Base-by-base conservation (phyloP, 2,113 vertebrate species). In the Sylvicapra grimmia region DNA sequence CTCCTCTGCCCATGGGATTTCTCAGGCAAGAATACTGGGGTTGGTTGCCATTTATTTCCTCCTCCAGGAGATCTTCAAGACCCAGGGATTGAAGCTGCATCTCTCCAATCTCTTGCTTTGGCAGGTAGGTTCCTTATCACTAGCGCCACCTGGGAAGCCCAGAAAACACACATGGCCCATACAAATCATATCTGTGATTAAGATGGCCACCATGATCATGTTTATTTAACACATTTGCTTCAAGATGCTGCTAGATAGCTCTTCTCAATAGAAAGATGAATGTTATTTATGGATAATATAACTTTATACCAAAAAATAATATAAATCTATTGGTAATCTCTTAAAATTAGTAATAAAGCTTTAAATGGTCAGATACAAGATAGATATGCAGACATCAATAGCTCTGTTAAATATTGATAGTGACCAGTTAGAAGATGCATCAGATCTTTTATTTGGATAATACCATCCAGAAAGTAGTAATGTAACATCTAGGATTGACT, bases 321-420 rank as follows among this genome's bases (percentile, higher is more conserved):
- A 79, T 79, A 29, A 47, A 21, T 59, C 15, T 89, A 54, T 47
- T 63, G 31, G 47, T 80, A 89, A 53, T 49, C 33, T 83, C 56
- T 96, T 82, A 61, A 97, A 68, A 97, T 89, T 83, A 31, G 3
- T 95, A 90, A 83, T 19, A n/a, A 94, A 40, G 12, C 79, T 90
- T 96, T 90, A 86, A 93, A 44, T 94, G 13, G 9, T 89, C 16
- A 93, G 85, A 47, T 56, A 85, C 1, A 93, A 90, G 40, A 14
- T 47, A 96, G 77, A 72, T 86, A 56, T n/a, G 9, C 27, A 96
- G 63, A 82, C 85, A 86, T 25, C n/a, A 93, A 25, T 33, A 54
- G 27, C 51, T 95, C 40, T 92, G 27, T 27, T 63, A 85, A 83
- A 88, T 65, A 59, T 10, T 91, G 13, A 51, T 31, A 84, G 21